Percentiles rank a stretch among this genome's conserved stretches.
Evolutionary conservation across 2,888 invertebrate genomes (phyloP).

Genomic region (Mesoligia furuncula): DNA sequence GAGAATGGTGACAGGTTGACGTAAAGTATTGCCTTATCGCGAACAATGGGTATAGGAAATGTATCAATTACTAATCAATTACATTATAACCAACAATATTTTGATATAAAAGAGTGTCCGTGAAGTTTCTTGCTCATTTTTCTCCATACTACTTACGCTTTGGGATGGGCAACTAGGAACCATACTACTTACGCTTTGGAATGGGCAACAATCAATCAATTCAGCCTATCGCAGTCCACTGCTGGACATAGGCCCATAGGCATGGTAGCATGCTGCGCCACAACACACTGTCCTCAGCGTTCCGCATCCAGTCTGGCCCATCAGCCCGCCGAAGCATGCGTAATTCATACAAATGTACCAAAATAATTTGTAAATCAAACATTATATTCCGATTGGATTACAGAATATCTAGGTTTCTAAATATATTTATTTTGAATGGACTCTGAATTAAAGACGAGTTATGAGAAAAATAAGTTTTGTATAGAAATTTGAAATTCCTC

Average conservation of each 20-base stretch:
- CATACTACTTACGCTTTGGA: neutral
- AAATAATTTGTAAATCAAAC: no score
- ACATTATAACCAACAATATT: neutral
- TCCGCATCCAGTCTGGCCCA: neutral
- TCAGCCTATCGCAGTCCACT: neutral
- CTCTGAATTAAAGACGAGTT: no score
- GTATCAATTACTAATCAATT: constrained; percentile 27
- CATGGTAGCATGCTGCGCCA: neutral
- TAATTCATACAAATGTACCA: no score
- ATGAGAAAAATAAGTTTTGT: no score
- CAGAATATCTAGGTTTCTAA: no score
- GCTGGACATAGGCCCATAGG: neutral
- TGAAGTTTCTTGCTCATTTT: neutral
- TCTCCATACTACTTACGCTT: neutral
- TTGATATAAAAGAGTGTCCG: neutral
- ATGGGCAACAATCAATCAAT: neutral
- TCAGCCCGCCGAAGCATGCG: no score
- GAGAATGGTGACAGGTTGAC: constrained; percentile 42
- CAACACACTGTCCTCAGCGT: neutral
- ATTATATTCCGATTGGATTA: no score
- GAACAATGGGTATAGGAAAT: constrained; percentile 27
- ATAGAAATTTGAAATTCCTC: no score
- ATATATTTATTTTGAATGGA: no score
- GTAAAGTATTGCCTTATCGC: constrained; percentile 17
- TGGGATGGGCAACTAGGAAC: neutral